phyloP scores from a whole-genome alignment of 2,113 vertebrate genomes.

The Chaetodon trifascialis region DNA sequence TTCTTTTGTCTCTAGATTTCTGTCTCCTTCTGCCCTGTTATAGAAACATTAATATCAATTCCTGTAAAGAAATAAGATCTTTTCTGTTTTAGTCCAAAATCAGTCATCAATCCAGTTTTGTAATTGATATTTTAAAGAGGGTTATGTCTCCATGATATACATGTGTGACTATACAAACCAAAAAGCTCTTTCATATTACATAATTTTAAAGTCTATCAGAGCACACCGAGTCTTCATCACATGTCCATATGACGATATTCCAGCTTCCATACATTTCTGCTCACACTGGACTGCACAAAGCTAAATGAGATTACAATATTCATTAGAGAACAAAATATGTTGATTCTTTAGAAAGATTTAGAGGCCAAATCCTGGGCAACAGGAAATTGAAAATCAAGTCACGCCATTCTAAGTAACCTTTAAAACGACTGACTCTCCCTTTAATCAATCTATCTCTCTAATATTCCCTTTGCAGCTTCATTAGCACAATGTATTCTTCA shows the following conservation, averaged over 20 bases:
- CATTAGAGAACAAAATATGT: conserved; percentile 25
- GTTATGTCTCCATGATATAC: not conserved
- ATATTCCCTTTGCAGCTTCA: conserved; percentile 68
- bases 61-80: not conserved
- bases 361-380: conserved; percentile 25
- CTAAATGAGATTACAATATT: conserved; percentile 9
- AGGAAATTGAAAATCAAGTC: conserved; percentile 55
- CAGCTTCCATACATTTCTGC: not conserved
- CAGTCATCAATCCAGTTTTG: not conserved
- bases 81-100: conserved; percentile 2
- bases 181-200: not conserved
- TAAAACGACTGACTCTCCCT: conserved; percentile 43
- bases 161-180: not conserved
- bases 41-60: not conserved
- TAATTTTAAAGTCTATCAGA: not conserved
- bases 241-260: not conserved
- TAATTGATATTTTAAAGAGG: conserved; percentile 36
- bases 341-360: conserved; percentile 21
- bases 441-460: conserved; percentile 55
- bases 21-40: not conserved
- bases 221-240: not conserved
- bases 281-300: not conserved
- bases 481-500: conserved; percentile 62
- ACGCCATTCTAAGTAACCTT: conserved; percentile 49
- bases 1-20: not conserved